Conservation (phyloP, 23 tunicate genomes). For the Trididemnum miniatum region DNA sequence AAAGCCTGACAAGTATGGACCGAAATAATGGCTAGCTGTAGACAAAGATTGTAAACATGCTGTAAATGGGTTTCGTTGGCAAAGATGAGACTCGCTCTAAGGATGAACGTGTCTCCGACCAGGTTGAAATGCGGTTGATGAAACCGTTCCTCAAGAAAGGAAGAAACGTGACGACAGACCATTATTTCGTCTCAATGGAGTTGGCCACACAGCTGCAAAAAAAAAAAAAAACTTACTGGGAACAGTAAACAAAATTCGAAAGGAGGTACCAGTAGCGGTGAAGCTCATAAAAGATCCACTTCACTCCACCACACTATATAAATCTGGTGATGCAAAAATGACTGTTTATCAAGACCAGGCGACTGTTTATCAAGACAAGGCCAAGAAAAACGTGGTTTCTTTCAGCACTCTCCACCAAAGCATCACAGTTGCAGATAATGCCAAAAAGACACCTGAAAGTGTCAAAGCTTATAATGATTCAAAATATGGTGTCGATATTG, state of each 20-base stretch:
- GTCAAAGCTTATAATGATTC: slow-evolving; percentile 25
- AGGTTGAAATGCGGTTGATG: slow-evolving; percentile 19
- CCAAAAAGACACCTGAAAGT: slow-evolving; percentile 24
- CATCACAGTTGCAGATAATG: slow-evolving; percentile 16
- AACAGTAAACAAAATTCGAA: neutral
- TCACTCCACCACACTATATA: slow-evolving; percentile 18
- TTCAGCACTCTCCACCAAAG: slow-evolving; percentile 15
- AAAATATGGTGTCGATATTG: slow-evolving; percentile 27
- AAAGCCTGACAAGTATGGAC: slow-evolving; percentile 16
- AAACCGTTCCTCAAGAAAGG: slow-evolving; percentile 10
- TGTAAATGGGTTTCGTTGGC: slow-evolving; percentile 9
- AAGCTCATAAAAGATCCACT: slow-evolving; percentile 27
- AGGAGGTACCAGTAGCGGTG: slow-evolving; percentile 4
- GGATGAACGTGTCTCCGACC: slow-evolving; percentile 19
- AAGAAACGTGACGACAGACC: neutral
- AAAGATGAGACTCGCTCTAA: slow-evolving; percentile 15
- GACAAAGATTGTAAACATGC: neutral
- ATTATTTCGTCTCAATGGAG: slow-evolving; percentile 6
- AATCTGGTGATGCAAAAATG: slow-evolving; percentile 7
- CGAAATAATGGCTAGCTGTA: slow-evolving; percentile 19
- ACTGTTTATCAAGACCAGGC: too few species aligned
- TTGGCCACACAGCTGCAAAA: slow-evolving; percentile 16
- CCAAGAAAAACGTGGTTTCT: slow-evolving; percentile 13
- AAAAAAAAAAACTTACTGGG: slow-evolving; percentile 17
- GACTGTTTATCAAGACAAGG: slow-evolving; percentile 12